Evolutionary conservation across 2,888 invertebrate species (phyloP).

Genomic region (Psococerastis gibbosa): DNA sequence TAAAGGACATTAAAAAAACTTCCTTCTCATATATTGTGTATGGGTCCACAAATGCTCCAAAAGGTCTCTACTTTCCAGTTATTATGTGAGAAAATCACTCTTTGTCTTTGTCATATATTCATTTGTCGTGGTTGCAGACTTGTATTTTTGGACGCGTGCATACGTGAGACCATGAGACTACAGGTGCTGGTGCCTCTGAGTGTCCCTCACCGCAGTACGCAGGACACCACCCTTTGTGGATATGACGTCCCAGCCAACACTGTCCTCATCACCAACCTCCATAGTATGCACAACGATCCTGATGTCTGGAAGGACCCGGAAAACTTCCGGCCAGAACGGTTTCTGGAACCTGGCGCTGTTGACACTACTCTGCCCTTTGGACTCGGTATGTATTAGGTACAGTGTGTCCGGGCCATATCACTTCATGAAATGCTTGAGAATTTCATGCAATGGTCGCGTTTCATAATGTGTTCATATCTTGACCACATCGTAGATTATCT

Average conservation of each 20-base stretch:
- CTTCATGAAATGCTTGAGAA: too few species aligned
- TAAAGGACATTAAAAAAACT: too few species aligned
- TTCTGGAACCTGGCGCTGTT: slow-evolving; percentile 34
- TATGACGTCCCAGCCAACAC: slow-evolving; percentile 38
- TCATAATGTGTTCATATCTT: too few species aligned
- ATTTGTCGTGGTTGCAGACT: too few species aligned
- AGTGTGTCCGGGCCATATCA: too few species aligned
- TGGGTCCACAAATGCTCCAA: too few species aligned
- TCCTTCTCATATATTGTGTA: too few species aligned
- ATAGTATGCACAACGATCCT: slow-evolving; percentile 35
- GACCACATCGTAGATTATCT: too few species aligned
- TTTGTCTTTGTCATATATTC: too few species aligned
- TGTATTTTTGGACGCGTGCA: slow-evolving; percentile 28
- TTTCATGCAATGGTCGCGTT: too few species aligned
- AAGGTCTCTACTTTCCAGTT: too few species aligned
- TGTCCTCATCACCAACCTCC: slow-evolving; percentile 33
- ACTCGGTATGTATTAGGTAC: slow-evolving; percentile 29
- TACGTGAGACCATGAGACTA: slow-evolving; percentile 38
- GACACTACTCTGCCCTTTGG: slow-evolving; percentile 46
- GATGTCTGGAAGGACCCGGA: slow-evolving; percentile 44
- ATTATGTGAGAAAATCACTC: too few species aligned
- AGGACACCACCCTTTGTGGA: slow-evolving; percentile 33
- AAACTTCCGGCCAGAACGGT: slow-evolving; percentile 45
- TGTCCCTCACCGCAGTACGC: slow-evolving; percentile 33
- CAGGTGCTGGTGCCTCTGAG: slow-evolving; percentile 41